phyloP scores from a whole-genome alignment of 2,797 vertebrate species.

The Balearica regulorum region DNA sequence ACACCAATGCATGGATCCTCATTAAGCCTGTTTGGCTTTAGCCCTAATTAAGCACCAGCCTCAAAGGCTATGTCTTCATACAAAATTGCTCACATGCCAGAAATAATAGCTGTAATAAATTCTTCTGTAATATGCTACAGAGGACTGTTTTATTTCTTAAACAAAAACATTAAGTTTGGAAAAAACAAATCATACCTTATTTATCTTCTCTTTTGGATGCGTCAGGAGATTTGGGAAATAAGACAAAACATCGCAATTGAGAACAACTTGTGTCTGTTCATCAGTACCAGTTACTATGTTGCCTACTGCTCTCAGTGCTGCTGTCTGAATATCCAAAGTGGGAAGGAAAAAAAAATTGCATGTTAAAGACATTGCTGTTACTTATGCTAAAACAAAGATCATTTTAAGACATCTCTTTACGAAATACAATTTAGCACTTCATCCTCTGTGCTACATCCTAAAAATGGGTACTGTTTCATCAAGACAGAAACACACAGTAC shows the following conservation, averaged over 20 bases:
- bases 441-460: not conserved
- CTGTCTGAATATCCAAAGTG: slow-evolving; percentile 80
- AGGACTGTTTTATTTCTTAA: not conserved
- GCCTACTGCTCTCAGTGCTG: slow-evolving; percentile 95
- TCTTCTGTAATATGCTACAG: not conserved
- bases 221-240: slow-evolving; percentile 96
- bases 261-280: slow-evolving; percentile 98
- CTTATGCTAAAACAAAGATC: not conserved
- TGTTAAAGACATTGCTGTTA: slow-evolving; percentile 32
- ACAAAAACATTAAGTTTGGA: not conserved
- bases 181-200: slow-evolving; percentile 83
- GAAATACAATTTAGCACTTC: slow-evolving; percentile 5
- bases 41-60: not conserved
- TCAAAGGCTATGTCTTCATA: not conserved
- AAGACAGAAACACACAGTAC: not conserved
- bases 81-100: not conserved
- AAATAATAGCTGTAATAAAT: not conserved
- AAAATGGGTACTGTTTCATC: not conserved
- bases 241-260: slow-evolving; percentile 96
- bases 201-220: slow-evolving; percentile 99
- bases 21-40: not conserved
- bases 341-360: slow-evolving; percentile 26
- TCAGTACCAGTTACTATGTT: slow-evolving; percentile 99
- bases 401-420: not conserved
- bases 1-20: not conserved